phyloP scores from a whole-genome alignment of 2,888 invertebrate species.

The Philhelius pedissequus region DNA sequence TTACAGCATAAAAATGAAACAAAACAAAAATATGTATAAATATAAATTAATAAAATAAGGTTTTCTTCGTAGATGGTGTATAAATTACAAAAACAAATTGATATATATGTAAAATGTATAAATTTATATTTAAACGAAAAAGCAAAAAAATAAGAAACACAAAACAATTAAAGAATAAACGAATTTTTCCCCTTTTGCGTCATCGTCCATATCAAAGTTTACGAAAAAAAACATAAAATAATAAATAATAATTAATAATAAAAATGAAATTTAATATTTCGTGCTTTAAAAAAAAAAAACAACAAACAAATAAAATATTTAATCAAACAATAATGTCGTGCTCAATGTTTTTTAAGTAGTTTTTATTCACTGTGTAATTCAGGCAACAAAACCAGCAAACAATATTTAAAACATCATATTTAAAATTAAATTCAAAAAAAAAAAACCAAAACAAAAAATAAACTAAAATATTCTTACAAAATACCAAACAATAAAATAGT shows the following conservation, averaged over 20 bases:
- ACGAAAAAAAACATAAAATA: constrained; percentile 41
- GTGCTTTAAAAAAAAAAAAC: constrained; percentile 38
- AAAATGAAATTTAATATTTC: constrained; percentile 43
- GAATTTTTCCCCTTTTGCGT: constrained; percentile 68
- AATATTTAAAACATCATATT: constrained; percentile 55
- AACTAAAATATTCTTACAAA: constrained; percentile 27
- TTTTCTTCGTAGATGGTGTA: constrained; percentile 59
- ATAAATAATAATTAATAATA: constrained; percentile 18
- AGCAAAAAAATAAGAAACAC: constrained; percentile 33
- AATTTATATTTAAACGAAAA: constrained; percentile 51
- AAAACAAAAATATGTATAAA: constrained; percentile 4
- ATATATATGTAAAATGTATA: constrained; percentile 32
- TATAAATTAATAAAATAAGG: constrained; percentile 49
- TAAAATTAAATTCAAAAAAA: constrained; percentile 32
- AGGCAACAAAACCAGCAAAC: constrained; percentile 45
- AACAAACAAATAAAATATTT: constrained; percentile 19
- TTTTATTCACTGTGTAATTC: constrained; percentile 52
- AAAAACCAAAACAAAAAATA: no score
- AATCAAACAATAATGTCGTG: constrained; percentile 63
- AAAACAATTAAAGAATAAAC: constrained; percentile 54
- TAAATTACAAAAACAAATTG: constrained; percentile 13
- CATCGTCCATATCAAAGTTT: constrained; percentile 69
- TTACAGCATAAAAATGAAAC: constrained; percentile 41
- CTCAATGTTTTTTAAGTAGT: constrained; percentile 62
- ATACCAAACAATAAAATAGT: constrained; percentile 65